These are phyloP conservation scores for Pygocentrus nattereri DNA, from an alignment of 2,797 vertebrate species.

Conservation along the genomic window DNA sequence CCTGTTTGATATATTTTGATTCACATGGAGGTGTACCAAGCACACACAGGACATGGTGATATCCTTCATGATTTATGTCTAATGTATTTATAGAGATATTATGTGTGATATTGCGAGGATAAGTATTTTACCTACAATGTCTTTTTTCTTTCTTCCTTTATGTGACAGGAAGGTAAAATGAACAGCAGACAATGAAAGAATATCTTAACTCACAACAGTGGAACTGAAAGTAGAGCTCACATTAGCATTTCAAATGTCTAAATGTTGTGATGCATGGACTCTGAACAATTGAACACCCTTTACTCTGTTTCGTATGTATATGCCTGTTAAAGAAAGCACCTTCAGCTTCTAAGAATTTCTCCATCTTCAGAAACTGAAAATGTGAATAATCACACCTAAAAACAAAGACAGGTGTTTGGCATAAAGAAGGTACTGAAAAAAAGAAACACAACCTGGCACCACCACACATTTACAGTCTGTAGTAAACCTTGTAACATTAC, in stretches of 20 bases:
- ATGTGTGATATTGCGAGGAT: conserved; percentile 14
- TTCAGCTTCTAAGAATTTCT: neutral
- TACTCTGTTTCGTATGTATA: conserved; percentile 1
- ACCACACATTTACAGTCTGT: no score
- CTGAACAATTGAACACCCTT: neutral
- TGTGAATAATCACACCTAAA: neutral
- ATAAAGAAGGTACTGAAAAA: neutral
- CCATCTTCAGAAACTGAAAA: neutral
- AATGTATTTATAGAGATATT: conserved; percentile 39
- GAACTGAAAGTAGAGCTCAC: neutral
- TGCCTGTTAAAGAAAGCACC: neutral
- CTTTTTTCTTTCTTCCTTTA: neutral
- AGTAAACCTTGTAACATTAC: no score
- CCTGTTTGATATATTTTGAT: conserved; percentile 56
- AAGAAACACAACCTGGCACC: neutral
- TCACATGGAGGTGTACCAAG: conserved; percentile 46
- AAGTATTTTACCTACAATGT: neutral
- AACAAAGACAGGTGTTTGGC: neutral
- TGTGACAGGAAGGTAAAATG: neutral
- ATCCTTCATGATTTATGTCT: conserved; percentile 42
- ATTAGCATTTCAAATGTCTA: neutral
- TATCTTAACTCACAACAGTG: neutral
- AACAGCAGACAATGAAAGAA: conserved; percentile 8
- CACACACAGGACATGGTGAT: conserved; percentile 30
- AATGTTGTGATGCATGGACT: neutral